Evolutionary conservation across 1,140 invertebrate species (phyloP).

Genomic region (Saccostrea cuccullata): DNA sequence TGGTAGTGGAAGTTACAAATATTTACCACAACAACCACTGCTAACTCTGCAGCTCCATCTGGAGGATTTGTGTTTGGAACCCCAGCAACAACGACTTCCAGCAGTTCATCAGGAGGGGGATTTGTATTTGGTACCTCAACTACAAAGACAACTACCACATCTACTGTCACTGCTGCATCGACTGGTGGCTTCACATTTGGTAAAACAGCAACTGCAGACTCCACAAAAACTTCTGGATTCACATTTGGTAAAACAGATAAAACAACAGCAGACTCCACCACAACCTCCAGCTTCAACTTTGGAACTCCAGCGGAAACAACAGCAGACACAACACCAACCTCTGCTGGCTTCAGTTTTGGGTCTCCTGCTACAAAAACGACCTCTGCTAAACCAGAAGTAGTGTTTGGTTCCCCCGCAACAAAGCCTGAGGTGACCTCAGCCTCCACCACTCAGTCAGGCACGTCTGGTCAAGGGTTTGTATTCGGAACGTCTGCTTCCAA

Average conservation of each 20-base stretch:
- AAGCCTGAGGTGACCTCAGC: constrained; percentile 1
- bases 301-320: background rate
- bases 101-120: constrained; percentile 27
- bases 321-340: background rate
- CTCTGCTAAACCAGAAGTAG: background rate
- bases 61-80: constrained; percentile 26
- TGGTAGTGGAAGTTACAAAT: constrained; percentile 45
- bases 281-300: constrained; percentile 3
- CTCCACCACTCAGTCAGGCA: background rate
- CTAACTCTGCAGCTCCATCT: background rate
- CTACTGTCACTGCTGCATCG: background rate
- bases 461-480: constrained; percentile 5
- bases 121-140: constrained; percentile 44
- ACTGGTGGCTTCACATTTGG: constrained; percentile 59
- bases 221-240: constrained; percentile 12
- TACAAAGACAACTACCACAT: constrained; percentile 8
- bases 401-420: background rate
- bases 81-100: constrained; percentile 44
- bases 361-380: background rate
- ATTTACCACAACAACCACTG: constrained; percentile 30
- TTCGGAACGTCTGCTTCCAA: constrained; percentile 33
- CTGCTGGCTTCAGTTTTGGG: constrained; percentile 42
- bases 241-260: constrained; percentile 24
- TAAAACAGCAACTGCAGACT: constrained; percentile 10
- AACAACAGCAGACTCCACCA: background rate